Percentiles rank a stretch among this genome's conserved stretches.
Conservation (phyloP, 2,797 vertebrate species). For the Harpagifer antarcticus region DNA sequence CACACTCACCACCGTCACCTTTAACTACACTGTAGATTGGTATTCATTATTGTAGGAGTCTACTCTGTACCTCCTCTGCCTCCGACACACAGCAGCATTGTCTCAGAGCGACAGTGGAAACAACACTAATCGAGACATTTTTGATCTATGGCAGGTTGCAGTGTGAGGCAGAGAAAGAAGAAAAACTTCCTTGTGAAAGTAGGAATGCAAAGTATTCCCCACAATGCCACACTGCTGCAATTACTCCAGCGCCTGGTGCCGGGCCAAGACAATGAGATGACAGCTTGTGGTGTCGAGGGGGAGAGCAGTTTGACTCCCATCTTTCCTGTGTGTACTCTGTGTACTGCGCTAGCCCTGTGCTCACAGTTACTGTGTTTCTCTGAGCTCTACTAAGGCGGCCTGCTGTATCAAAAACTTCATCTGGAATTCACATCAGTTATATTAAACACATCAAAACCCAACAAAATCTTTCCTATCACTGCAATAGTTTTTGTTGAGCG, state of each 20-base stretch:
- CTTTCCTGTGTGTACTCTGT: conserved; percentile 54
- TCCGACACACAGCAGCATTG: conserved; percentile 31
- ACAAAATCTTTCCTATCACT: conserved; percentile 29
- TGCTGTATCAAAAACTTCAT: conserved; percentile 46
- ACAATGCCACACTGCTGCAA: conserved; percentile 84
- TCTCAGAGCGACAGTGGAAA: conserved; percentile 63
- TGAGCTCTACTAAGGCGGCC: conserved; percentile 25
- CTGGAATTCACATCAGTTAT: conserved; percentile 49
- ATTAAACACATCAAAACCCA: conserved; percentile 49
- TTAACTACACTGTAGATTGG: conserved; percentile 20
- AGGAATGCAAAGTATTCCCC: conserved; percentile 85
- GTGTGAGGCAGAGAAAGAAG: conserved; percentile 67
- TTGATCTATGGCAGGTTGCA: conserved; percentile 78
- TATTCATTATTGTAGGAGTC: conserved; percentile 37
- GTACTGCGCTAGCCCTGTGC: conserved; percentile 44
- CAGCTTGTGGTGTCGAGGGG: conserved; percentile 73
- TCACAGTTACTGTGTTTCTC: conserved; percentile 48
- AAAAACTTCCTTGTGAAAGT: conserved; percentile 81
- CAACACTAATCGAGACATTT: conserved; percentile 54
- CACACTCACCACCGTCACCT: neutral
- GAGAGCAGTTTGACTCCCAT: conserved; percentile 63
- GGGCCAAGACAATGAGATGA: conserved; percentile 83
- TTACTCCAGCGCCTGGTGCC: conserved; percentile 80
- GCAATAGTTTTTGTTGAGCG: conserved; percentile 21
- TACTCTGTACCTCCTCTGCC: conserved; percentile 30